A percentile compares a stretch with the other conserved stretches of the same genome.
phyloP scores from a whole-genome alignment of 2,113 vertebrate genomes.

The Plectropomus leopardus region DNA sequence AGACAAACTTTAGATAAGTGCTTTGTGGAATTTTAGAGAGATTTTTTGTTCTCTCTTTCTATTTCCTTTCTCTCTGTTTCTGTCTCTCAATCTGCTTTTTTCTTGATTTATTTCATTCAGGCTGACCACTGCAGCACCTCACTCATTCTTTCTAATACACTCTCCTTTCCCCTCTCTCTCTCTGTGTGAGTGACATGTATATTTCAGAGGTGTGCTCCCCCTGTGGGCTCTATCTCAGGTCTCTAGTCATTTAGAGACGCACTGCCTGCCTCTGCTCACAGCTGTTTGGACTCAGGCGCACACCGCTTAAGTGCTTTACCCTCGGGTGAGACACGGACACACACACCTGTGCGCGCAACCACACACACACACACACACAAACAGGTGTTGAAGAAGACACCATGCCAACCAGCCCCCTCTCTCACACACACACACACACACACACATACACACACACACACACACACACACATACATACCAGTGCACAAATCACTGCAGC shows the following conservation, averaged over 20 bases:
- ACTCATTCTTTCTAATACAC: slow-evolving; percentile 17
- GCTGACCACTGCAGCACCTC: slow-evolving; percentile 38
- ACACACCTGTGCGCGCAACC: not conserved
- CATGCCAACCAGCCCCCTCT: slow-evolving; percentile 16
- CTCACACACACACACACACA: slow-evolving; percentile 1
- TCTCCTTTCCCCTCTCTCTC: slow-evolving; percentile 23
- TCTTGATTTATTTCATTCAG: slow-evolving; percentile 9
- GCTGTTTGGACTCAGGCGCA: slow-evolving; percentile 87
- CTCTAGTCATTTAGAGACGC: slow-evolving; percentile 78
- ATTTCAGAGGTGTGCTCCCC: slow-evolving; percentile 79
- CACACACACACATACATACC: slow-evolving; percentile 8
- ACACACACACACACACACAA: slow-evolving; percentile 31
- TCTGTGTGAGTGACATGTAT: slow-evolving; percentile 79
- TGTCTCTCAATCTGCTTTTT: not conserved
- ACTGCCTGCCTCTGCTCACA: slow-evolving; percentile 77
- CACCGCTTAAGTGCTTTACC: slow-evolving; percentile 86
- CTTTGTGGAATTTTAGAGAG: slow-evolving; percentile 6
- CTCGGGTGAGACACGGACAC: slow-evolving; percentile 78
- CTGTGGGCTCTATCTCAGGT: slow-evolving; percentile 71
- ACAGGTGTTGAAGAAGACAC: slow-evolving; percentile 64
- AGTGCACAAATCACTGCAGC: slow-evolving; percentile 70
- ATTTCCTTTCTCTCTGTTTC: not conserved
- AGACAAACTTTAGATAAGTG: slow-evolving; percentile 48
- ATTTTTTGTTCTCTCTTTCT: not conserved
- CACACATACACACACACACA: too few relatives aligned